Percentiles rank a stretch among this genome's conserved stretches.
These are phyloP conservation scores for Pristionchus japonicus DNA, from an alignment of 2,888 invertebrate species.

Conservation along the genomic window DNA sequence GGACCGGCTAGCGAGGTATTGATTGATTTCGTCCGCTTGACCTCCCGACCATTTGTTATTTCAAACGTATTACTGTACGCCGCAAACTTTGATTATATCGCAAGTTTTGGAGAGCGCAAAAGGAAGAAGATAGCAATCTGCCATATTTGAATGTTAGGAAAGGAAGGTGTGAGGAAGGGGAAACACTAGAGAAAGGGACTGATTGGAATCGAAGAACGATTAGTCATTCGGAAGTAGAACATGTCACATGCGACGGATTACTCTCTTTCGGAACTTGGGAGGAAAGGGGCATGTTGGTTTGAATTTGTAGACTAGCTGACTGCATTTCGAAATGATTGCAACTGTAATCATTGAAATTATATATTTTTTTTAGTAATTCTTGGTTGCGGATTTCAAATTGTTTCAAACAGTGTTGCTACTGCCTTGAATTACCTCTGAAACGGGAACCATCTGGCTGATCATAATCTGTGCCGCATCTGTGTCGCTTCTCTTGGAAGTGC, in stretches of 20 bases:
- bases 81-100: neutral
- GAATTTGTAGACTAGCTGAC: neutral
- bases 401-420: constrained; percentile 46
- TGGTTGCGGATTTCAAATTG: constrained; percentile 18
- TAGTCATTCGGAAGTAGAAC: constrained; percentile 9
- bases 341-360: neutral
- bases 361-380: too few species aligned
- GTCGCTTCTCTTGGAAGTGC: neutral
- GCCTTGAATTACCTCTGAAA: neutral
- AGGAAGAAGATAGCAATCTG: constrained; percentile 23
- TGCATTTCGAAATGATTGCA: neutral
- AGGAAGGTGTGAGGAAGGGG: constrained; percentile 28
- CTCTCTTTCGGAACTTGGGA: constrained; percentile 1
- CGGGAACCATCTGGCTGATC: neutral
- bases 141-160: constrained; percentile 4
- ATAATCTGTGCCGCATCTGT: neutral
- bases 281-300: neutral
- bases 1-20: constrained; percentile 37
- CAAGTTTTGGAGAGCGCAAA: neutral
- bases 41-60: neutral
- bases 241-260: neutral
- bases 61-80: neutral
- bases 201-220: constrained; percentile 32
- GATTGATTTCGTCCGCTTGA: neutral
- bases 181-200: constrained; percentile 14